These are phyloP conservation scores for Itoplectis maculator DNA, from an alignment of 2,888 invertebrate species.

Conservation along the genomic window DNA sequence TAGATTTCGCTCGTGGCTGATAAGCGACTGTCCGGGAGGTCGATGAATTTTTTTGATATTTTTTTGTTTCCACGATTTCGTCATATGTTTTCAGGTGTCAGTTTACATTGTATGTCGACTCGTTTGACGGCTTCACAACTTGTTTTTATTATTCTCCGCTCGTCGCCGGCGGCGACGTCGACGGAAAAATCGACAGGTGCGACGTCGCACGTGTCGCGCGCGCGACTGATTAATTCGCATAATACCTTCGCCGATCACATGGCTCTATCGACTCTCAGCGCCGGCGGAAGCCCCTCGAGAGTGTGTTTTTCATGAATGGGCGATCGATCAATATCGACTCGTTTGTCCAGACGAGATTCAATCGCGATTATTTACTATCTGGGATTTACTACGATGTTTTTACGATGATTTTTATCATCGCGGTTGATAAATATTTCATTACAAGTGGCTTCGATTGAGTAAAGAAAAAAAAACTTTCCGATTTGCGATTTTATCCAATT, in stretches of 20 bases:
- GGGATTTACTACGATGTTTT: neutral
- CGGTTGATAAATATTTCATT: neutral
- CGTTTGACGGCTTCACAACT: conserved; percentile 1
- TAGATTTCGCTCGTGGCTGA: neutral
- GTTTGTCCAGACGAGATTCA: conserved; percentile 6
- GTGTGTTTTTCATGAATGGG: conserved; percentile 22
- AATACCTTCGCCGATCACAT: conserved; percentile 14
- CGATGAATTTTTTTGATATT: neutral
- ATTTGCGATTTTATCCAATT: conserved; percentile 21
- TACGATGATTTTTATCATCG: neutral
- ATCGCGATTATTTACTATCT: neutral
- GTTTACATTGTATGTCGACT: neutral
- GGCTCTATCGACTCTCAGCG: neutral
- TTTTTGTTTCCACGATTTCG: neutral
- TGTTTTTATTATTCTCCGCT: conserved; percentile 9
- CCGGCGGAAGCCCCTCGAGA: neutral
- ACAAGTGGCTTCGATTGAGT: neutral
- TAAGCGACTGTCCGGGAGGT: neutral
- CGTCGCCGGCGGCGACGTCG: conserved; percentile 9
- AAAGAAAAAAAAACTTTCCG: no score
- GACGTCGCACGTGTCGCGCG: conserved; percentile 29
- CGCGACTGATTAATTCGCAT: neutral
- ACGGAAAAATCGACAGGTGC: conserved; percentile 3
- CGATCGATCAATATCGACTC: neutral
- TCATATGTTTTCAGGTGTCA: neutral